Evolutionary conservation across 2,888 invertebrate species (phyloP), one percentile per base, ranked within the genome.

Genomic region (Drosophila tanythrix): DNA sequence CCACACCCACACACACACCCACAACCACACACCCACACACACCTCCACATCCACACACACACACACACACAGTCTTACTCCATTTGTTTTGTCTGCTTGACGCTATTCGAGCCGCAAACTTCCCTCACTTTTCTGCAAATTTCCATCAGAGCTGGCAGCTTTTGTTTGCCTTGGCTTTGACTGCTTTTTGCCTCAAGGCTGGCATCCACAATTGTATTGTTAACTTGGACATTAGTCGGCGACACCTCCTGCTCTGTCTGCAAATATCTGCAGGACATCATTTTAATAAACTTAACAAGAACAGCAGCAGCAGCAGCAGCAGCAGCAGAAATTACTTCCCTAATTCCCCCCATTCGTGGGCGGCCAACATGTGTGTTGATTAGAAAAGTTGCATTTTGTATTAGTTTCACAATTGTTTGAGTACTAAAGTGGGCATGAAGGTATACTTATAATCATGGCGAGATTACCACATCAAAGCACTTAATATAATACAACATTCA

Each of bases 231-330:
- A 83, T 84, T 87, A 79, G 85, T 56, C 71, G 83, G 68, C 64
- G 76, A 76, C 67, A 78, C 78, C 74, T 79, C 77, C 65, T 29
- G 66, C 72, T 73, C 70, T 69, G 66, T 71, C 76, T 70, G 83
- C 81, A 83, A 70, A 75, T 82, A 80, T 65, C 83, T 83, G 75
- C 85, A 77, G 88, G 83, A 86, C 88, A 83, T 83, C 50, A 85
- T 87, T 86, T 81, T 79, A 82, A 87, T 85, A 87, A 85, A 87
- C 80, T 78, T 78, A 78, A 78, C 48, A 55, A 59, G 46, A 46
- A 25, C 15, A 46, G 46, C 7, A 46, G 21, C 46, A 46, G 46
- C 13, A n/a, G 11, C 13, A n/a, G 11, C n/a, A 40, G 38, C 18
- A 18, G 36, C 7, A 7, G 2, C 7, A 21, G 21, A 7, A 46